phyloP scores from a whole-genome alignment of 2,888 invertebrate genomes.

The Scaptomyza cyrtandrae region DNA sequence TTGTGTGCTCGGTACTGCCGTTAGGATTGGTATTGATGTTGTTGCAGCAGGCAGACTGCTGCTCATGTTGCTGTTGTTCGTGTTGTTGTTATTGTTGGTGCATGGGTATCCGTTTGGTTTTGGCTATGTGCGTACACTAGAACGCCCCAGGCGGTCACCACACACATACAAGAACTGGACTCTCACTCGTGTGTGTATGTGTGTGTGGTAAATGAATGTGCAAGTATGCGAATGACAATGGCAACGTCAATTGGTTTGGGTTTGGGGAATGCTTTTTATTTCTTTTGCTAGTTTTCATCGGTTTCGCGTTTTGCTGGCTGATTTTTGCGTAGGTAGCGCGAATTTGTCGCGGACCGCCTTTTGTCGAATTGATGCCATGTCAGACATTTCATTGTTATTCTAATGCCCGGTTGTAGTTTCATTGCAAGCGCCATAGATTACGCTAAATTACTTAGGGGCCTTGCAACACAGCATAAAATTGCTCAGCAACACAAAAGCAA shows the following conservation, averaged over 20 bases:
- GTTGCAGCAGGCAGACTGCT: not conserved
- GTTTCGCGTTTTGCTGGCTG: slow-evolving; percentile 31
- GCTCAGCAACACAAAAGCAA: not conserved
- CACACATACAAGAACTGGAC: slow-evolving; percentile 32
- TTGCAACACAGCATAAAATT: slow-evolving; percentile 18
- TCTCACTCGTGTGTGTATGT: slow-evolving; percentile 8
- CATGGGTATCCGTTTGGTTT: slow-evolving; percentile 43
- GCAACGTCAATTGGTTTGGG: slow-evolving; percentile 74
- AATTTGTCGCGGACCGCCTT: slow-evolving; percentile 24
- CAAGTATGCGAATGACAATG: slow-evolving; percentile 69
- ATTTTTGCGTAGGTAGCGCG: slow-evolving; percentile 58
- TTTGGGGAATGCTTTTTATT: slow-evolving; percentile 4
- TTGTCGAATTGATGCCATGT: slow-evolving; percentile 50
- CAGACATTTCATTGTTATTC: slow-evolving; percentile 77
- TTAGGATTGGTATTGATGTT: slow-evolving; percentile 9
- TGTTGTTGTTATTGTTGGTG: slow-evolving; percentile 16
- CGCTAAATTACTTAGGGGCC: slow-evolving; percentile 56
- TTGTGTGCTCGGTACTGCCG: slow-evolving; percentile 40
- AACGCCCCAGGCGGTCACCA: slow-evolving; percentile 61
- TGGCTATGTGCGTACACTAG: slow-evolving; percentile 37
- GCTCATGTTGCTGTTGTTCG: slow-evolving; percentile 3
- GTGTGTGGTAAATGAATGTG: slow-evolving; percentile 55
- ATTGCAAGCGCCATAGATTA: slow-evolving; percentile 57
- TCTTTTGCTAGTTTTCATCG: slow-evolving; percentile 17
- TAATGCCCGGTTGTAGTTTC: slow-evolving; percentile 65